Evolutionary conservation across 1,140 invertebrate genomes (phyloP), one percentile per base, ranked within the genome.

Genomic region (Hyposmocoma kahamanoa): DNA sequence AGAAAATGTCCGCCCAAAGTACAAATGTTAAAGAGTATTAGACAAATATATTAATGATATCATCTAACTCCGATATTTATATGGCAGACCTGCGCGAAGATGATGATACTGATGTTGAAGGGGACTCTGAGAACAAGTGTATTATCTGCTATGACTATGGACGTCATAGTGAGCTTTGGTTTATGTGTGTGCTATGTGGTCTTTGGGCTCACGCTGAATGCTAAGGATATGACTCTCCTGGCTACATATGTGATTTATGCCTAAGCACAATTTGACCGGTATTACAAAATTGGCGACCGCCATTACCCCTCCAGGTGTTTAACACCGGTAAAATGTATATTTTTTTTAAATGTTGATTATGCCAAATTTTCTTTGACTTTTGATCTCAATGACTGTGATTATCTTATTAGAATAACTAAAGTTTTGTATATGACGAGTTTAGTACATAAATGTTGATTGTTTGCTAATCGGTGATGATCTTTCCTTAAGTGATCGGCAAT

Each of bases 141-240:
- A 46, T 62, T 34, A 50, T 67, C 18, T 67, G 59, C 21, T 34
- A 58, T 30, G 63, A 67, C 46, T 67, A 56, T 55, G 55, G 57
- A 52, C 56, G 50, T 59, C 63, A 68, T 56, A 67, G 65, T 41
- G 66, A 67, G 50, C 4, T 65, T 42, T 72, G 66, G 62, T 70
- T 68, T 54, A 46, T 59, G 22, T 67, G 67, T 47, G 64, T 52
- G 30, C 13, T 44, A 6, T 71, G 69, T 34, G 58, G 62, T 50
- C 32, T 63, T 34, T 73, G 63, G 62, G 39, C 59, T 54, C 67
- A 75, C 51, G 52, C 62, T 49, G 26, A 55, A 44, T 72, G 62
- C 44, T 57, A 56, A 30, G 58, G 69, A 47, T 67, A 63, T 45
- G 58, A 69, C 48, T 60, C 56, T 15, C 41, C 67, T 20, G 50